Conservation (phyloP, 2,113 vertebrate species). For the Panthera leo region DNA sequence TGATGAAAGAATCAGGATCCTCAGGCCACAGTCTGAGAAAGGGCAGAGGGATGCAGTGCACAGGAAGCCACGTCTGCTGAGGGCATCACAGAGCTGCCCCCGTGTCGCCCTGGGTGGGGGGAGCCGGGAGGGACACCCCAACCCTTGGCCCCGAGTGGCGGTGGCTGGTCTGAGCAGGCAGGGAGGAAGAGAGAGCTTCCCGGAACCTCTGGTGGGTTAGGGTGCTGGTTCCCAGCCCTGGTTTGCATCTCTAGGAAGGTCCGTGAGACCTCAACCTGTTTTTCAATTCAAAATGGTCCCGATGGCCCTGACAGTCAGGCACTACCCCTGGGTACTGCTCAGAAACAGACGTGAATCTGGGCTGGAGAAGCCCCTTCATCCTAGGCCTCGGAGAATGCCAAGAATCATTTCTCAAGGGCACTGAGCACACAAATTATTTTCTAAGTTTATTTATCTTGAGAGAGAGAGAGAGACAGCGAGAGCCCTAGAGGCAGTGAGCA, state of each 20-base stretch:
- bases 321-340: accelerated
- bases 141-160: accelerated
- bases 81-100: background rate
- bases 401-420: background rate
- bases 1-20: accelerated
- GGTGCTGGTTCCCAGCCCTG: background rate
- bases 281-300: background rate
- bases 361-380: accelerated
- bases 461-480: no score
- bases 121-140: accelerated
- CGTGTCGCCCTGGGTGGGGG: background rate
- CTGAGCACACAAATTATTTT: no score
- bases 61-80: background rate
- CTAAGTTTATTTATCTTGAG: no score
- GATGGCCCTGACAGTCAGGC: background rate
- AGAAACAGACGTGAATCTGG: background rate
- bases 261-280: background rate
- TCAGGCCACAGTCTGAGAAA: background rate
- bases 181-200: background rate
- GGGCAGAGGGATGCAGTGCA: accelerated
- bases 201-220: accelerated
- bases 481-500: no score
- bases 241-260: background rate
- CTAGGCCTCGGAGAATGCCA: background rate
- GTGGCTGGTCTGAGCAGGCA: background rate